Base-by-base conservation (phyloP, 30 jellyfish, hydroid and myxozoan genomes). In the Pelagia noctiluca region DNA sequence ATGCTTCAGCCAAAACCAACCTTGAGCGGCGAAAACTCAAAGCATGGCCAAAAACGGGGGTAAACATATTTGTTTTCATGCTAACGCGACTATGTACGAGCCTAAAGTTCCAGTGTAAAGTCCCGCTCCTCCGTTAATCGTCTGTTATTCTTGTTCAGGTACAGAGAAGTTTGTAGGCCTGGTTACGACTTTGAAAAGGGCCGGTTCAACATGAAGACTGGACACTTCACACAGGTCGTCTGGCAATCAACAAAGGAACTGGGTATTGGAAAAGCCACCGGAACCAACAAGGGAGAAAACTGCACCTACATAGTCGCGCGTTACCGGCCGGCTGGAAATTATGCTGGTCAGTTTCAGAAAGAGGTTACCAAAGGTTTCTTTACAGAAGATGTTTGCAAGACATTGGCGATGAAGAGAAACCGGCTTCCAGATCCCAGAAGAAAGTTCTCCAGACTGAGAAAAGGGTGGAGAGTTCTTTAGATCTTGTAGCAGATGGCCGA, bases 201-300 rank as follows among this genome's bases (percentile, higher is more conserved):
- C 2, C 75, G 54, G 23, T 72, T 83, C 25, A 63, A 71, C 53
- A 84, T 50, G 80, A 86, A 69, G 2, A 74, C 97, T 0, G 95
- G 94, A 0, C 97, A 89, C 53, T 89, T 89, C 49, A 81, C 95
- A 1, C 97, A 89, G 75, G 87, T 89, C n/a, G 94, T 82, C 0
- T 89, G 97, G 97, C 82, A 89, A 57, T 36, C 74, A 42, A 72
- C 88, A 52, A 47, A 64, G 35, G 54, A 72, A 33, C 68, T 89
- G 0, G 97, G 97, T 22, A 46, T 89, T 21, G 97, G 97, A 31
- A 68, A 69, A 50, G 95, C 97, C 1, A 78, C 63, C 19, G 88
- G 33, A 21, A 62, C 48, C 33, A 72, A 75, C 25, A 86, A 60
- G 49, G 75, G 52, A 19, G 72, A 53, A 80, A 73, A 36, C 30